A percentile compares a stretch with the other conserved stretches of the same genome.
phyloP scores from a whole-genome alignment of 2,113 vertebrate genomes.

The Nibea albiflora region DNA sequence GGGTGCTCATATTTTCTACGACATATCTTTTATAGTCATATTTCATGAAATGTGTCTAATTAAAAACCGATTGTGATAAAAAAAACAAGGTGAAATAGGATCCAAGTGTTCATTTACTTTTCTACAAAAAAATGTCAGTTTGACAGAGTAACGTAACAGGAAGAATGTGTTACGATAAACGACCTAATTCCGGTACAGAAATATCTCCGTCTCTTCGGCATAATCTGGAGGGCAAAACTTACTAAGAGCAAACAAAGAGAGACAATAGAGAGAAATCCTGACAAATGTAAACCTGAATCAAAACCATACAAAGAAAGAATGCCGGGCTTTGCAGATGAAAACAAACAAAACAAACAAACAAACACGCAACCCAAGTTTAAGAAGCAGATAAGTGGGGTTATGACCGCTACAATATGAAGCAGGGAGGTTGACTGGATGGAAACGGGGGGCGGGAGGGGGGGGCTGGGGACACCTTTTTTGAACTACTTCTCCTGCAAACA shows the following conservation, averaged over 20 bases:
- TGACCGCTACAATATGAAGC: slow-evolving; percentile 81
- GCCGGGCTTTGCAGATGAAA: slow-evolving; percentile 61
- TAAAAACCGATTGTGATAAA: not conserved
- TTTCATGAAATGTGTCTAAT: not conserved
- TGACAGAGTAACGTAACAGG: not conserved
- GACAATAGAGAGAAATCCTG: slow-evolving; percentile 62
- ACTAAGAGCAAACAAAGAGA: slow-evolving; percentile 43
- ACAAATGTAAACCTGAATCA: slow-evolving; percentile 72
- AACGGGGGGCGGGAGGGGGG: slow-evolving; percentile 61
- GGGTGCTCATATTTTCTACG: not conserved
- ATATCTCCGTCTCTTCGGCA: not conserved
- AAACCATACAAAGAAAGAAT: slow-evolving; percentile 64
- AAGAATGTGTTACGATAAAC: not conserved
- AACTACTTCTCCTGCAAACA: slow-evolving; percentile 90
- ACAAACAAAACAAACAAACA: slow-evolving; percentile 76
- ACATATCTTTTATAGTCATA: not conserved
- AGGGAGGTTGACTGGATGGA: slow-evolving; percentile 77
- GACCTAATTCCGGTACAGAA: slow-evolving; percentile 4
- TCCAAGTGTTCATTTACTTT: not conserved
- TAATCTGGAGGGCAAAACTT: slow-evolving; percentile 38
- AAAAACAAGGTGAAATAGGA: not conserved
- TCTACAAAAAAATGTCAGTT: not conserved
- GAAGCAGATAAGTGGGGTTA: slow-evolving; percentile 79
- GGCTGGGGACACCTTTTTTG: slow-evolving; percentile 82
- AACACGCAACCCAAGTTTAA: slow-evolving; percentile 68